Percentiles rank a stretch among this genome's conserved stretches.
phyloP scores from a whole-genome alignment of 2,113 vertebrate species.

The Datnioides undecimradiatus region DNA sequence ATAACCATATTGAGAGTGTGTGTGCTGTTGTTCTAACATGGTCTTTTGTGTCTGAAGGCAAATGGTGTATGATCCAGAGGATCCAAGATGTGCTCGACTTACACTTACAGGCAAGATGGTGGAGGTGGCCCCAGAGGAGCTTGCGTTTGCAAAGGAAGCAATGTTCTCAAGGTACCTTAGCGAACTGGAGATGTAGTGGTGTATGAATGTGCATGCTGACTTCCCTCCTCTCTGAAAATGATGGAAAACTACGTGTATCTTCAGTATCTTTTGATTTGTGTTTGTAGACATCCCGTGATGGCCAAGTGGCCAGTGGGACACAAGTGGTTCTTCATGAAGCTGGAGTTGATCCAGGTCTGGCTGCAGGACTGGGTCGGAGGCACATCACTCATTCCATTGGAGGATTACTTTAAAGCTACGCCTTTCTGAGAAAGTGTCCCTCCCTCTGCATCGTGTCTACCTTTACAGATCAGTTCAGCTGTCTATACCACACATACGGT shows the following conservation, averaged over 20 bases:
- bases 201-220: neutral
- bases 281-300: constrained; percentile 82
- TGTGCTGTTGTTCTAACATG: neutral
- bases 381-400: constrained; percentile 71
- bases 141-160: constrained; percentile 90
- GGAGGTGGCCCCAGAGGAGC: constrained; percentile 85
- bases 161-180: constrained; percentile 76
- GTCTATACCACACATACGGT: neutral
- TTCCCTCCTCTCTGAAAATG: neutral
- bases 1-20: neutral
- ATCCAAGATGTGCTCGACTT: constrained; percentile 88
- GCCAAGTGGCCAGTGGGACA: constrained; percentile 82
- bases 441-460: neutral
- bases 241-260: neutral
- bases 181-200: no score
- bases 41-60: constrained; percentile 81
- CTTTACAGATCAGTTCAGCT: constrained; percentile 14
- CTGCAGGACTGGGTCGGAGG: constrained; percentile 83
- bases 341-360: constrained; percentile 82
- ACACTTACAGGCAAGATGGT: constrained; percentile 90
- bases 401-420: constrained; percentile 83
- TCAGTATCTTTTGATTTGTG: constrained; percentile 1
- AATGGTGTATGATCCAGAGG: constrained; percentile 88
- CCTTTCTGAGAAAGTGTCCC: constrained; percentile 69
- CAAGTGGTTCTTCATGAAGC: constrained; percentile 86